Conservation (phyloP, 2,888 invertebrate genomes). For the Trypoxylon attenuatum region DNA sequence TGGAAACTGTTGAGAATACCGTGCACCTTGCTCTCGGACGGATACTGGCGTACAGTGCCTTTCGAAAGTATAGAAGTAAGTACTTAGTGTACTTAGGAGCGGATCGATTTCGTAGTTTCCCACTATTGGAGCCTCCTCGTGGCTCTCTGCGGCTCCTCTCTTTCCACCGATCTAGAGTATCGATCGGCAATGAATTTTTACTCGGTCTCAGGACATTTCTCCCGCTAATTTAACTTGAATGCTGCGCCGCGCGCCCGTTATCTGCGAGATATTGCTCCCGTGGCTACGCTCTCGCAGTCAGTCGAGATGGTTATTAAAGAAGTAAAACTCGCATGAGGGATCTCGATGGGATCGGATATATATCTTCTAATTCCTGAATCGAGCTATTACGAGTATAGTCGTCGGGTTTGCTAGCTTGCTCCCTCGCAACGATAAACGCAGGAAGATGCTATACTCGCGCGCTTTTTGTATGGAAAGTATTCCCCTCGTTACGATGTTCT, state of each 20-base stretch:
- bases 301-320: neutral
- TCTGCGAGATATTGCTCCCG: neutral
- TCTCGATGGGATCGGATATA: neutral
- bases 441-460: neutral
- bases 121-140: conserved; percentile 9
- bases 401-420: too few species aligned
- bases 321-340: neutral
- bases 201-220: neutral
- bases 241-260: neutral
- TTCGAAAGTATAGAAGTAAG: too few species aligned
- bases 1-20: conserved; percentile 70
- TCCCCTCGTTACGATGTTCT: conserved; percentile 37
- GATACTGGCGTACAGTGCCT: conserved; percentile 45
- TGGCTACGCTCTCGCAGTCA: neutral
- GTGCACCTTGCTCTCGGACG: conserved; percentile 68
- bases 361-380: neutral
- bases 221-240: neutral
- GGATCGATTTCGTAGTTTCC: conserved; percentile 34
- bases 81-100: conserved; percentile 24
- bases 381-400: neutral
- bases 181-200: neutral
- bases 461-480: conserved; percentile 4
- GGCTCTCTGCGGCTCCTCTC: too few species aligned
- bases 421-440: neutral
- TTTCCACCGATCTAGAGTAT: conserved; percentile 2